Base-by-base conservation (phyloP, 2,113 vertebrate species). In the Anarrhichthys ocellatus region DNA sequence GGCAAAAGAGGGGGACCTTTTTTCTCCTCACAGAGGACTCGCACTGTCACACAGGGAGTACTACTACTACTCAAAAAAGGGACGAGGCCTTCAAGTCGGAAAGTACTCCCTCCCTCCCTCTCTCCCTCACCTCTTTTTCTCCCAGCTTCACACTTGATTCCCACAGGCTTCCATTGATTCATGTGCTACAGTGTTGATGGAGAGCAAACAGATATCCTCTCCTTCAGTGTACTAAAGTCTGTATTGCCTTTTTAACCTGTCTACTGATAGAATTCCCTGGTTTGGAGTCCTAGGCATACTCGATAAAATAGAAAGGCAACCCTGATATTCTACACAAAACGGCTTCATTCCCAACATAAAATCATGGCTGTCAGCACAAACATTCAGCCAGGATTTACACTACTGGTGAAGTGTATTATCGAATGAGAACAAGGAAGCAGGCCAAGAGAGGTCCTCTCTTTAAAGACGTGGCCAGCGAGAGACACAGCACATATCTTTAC, bases 161-260 rank as follows among this genome's bases (percentile, higher is more conserved):
- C 91, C 89, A 86, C 80, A 82, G 88, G 91, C 76, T 68, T 70
- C 70, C 70, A 77, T 72, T 86, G 86, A 95, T 93, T 93, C 87
- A 88, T 89, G 82, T 40, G 82, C 76, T 86, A 81, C 66, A 83
- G 88, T 89, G 87, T 88, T 89, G 90, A 88, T 83, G 78, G 71
- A 82, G 75, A 52, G 77, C 84, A 93, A 80, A 90, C 84, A 79
- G 78, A 87, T 76, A 78, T 64, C 68, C 79, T 77, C 83, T 73
- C 81, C 88, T 82, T 72, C 84, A 75, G 64, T 76, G 79, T 65
- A 66, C 87, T 62, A 76, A 75, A 88, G 78, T 87, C 76, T 73
- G 46, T 32, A 50, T 75, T 89, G 85, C 83, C 80, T 90, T 87
- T 87, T 82, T 81, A 89, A 81, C 86, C 76, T 14, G 4, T 80